Conservation (phyloP, 2,797 vertebrate species). For the Ceyx erithaca region DNA sequence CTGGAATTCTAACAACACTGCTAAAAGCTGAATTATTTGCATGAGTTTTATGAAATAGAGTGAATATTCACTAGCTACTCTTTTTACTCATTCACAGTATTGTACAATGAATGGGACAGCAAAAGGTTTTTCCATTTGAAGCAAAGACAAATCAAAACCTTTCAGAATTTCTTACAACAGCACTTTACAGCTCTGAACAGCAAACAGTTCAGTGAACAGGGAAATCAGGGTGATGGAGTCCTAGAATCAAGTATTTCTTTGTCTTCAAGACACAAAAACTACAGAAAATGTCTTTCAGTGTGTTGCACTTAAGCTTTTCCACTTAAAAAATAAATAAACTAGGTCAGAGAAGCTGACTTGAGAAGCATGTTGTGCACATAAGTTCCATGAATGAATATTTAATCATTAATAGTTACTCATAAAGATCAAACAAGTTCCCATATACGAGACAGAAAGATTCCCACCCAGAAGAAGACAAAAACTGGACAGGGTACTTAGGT, state of each 20-base stretch:
- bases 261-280: not conserved
- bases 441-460: not conserved
- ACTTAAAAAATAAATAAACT: not conserved
- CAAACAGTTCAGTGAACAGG: not conserved
- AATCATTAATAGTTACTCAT: not conserved
- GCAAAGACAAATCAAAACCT: not conserved
- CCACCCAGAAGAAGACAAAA: not conserved
- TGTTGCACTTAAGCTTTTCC: not conserved
- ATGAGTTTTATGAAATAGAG: constrained; percentile 33
- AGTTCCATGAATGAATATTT: not conserved
- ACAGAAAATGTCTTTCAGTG: not conserved
- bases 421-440: not conserved
- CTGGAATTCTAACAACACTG: not conserved
- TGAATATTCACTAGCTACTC: constrained; percentile 68
- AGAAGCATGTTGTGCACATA: not conserved
- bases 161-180: not conserved
- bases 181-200: not conserved
- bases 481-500: not conserved
- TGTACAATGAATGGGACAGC: not conserved
- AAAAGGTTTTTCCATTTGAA: not conserved
- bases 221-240: not conserved
- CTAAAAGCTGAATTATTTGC: constrained; percentile 9
- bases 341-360: not conserved
- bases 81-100: constrained; percentile 64
- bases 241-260: not conserved